Evolutionary conservation across 2,113 vertebrate species (phyloP).

Genomic region (Galeopterus variegatus): DNA sequence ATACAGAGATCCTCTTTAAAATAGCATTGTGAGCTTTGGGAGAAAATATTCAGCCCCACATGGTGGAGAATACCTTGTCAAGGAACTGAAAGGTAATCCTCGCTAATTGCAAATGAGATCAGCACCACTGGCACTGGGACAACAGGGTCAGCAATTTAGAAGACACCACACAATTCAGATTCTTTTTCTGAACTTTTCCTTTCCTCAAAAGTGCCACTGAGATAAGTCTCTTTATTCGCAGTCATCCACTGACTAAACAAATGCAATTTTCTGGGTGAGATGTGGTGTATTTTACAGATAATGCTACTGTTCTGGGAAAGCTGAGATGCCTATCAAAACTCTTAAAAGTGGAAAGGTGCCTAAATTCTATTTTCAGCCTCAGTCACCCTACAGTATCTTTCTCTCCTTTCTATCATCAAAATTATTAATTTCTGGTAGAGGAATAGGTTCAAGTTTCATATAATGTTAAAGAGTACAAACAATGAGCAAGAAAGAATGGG

Average conservation of each 20-base stretch:
- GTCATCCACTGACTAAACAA: background rate
- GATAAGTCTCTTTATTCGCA: background rate
- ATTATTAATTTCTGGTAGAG: background rate
- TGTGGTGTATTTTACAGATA: background rate
- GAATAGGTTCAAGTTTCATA: background rate
- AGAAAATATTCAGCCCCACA: background rate
- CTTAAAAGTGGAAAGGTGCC: background rate
- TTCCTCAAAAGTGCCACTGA: background rate
- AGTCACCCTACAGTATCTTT: background rate
- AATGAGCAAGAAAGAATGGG: background rate
- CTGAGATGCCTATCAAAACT: background rate
- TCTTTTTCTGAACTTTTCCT: background rate
- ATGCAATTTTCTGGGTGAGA: background rate
- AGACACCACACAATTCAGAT: background rate
- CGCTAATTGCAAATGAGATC: background rate
- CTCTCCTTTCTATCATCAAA: background rate
- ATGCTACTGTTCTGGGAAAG: background rate
- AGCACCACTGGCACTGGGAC: background rate
- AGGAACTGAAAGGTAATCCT: background rate
- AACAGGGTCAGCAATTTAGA: background rate
- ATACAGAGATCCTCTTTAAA: background rate
- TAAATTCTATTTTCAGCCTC: background rate
- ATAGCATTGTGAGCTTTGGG: background rate
- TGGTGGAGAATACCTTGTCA: background rate
- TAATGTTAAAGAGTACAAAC: background rate